These are phyloP conservation scores for Dromius quadrimaculatus DNA, from an alignment of 2,888 invertebrate genomes.

Conservation along the genomic window DNA sequence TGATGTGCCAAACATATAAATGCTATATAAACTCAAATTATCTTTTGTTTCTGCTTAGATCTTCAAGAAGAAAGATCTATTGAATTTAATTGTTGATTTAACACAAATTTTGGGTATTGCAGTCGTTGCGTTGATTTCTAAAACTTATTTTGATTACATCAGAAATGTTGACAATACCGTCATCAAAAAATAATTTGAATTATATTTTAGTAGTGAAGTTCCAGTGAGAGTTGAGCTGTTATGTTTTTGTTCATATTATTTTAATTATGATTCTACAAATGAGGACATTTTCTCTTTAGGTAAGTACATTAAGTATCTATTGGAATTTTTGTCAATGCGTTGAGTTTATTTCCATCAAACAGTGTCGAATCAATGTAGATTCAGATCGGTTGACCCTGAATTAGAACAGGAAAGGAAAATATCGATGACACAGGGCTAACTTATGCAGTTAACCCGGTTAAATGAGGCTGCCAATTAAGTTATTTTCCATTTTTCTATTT, in stretches of 20 bases:
- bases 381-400: too few species aligned
- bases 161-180: neutral
- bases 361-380: too few species aligned
- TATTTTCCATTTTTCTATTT: too few species aligned
- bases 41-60: conserved; percentile 20
- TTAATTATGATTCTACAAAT: conserved; percentile 4
- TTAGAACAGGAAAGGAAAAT: too few species aligned
- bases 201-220: conserved; percentile 1
- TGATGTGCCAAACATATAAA: conserved; percentile 30
- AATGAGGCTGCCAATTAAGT: too few species aligned
- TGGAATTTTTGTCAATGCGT: too few species aligned
- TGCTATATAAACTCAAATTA: conserved; percentile 20
- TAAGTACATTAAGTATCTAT: conserved; percentile 13
- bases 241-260: conserved; percentile 1
- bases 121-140: neutral
- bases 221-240: conserved; percentile 23
- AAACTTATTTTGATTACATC: neutral
- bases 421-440: too few species aligned
- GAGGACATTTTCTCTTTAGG: neutral
- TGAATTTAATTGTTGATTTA: conserved; percentile 3
- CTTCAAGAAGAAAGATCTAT: neutral
- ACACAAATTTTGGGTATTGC: neutral
- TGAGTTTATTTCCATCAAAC: too few species aligned
- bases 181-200: neutral
- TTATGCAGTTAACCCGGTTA: too few species aligned